These are phyloP conservation scores for Mobula birostris DNA, from an alignment of 2,113 vertebrate genomes.

Conservation along the genomic window DNA sequence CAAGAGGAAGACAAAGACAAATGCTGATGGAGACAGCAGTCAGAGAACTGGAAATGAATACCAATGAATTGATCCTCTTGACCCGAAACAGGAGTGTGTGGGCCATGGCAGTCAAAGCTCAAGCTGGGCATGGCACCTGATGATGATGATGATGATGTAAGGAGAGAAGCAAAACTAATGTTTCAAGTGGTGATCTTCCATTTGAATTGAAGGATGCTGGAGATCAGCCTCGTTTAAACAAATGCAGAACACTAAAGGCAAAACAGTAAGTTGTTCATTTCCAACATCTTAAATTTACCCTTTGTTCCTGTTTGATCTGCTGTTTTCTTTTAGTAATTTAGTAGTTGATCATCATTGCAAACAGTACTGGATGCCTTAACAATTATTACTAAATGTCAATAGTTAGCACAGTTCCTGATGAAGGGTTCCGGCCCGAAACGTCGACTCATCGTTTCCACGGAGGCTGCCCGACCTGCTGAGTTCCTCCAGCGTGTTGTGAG, in stretches of 20 bases:
- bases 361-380: not conserved
- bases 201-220: not conserved
- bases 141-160: not conserved
- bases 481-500: too few relatives aligned
- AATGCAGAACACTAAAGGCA: not conserved
- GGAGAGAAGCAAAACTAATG: not conserved
- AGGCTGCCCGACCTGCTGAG: too few relatives aligned
- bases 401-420: not conserved
- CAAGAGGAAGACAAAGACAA: too few relatives aligned
- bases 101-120: too few relatives aligned
- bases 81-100: too few relatives aligned
- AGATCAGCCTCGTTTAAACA: not conserved
- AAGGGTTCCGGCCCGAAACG: too few relatives aligned
- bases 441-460: too few relatives aligned
- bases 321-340: not conserved
- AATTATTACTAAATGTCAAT: not conserved
- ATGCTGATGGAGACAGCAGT: too few relatives aligned
- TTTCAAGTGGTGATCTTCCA: not conserved
- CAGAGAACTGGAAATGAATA: too few relatives aligned
- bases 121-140: too few relatives aligned
- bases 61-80: too few relatives aligned
- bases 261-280: not conserved
- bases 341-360: not conserved
- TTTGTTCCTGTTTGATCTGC: not conserved
- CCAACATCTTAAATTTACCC: not conserved